phyloP scores from a whole-genome alignment of 2,797 vertebrate genomes.

The Propithecus perrieri region DNA sequence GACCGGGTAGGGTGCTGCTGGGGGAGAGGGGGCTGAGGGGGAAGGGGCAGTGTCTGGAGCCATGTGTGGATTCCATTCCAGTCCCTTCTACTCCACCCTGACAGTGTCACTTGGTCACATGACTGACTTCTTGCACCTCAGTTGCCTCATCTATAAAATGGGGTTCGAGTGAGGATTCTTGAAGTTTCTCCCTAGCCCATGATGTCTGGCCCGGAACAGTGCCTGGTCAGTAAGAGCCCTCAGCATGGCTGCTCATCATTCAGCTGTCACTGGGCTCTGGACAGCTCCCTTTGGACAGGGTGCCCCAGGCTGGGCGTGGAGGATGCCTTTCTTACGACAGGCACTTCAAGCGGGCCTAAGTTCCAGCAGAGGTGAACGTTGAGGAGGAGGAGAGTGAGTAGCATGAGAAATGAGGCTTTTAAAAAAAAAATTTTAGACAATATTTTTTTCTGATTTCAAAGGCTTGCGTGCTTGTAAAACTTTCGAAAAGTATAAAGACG shows the following conservation, averaged over 20 bases:
- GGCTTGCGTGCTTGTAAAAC: slow-evolving; percentile 48
- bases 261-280: not conserved
- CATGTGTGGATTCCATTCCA: not conserved
- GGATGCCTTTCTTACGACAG: not conserved
- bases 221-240: not conserved
- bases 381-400: not conserved
- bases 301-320: not conserved
- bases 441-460: slow-evolving; percentile 53
- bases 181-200: not conserved
- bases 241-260: not conserved
- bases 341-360: not conserved
- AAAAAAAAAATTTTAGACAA: not conserved
- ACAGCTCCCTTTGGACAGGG: not conserved
- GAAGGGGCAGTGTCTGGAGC: not conserved
- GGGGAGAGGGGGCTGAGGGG: not conserved
- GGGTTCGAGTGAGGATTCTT: not conserved
- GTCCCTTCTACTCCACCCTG: not conserved
- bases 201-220: not conserved
- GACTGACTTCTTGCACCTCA: not conserved
- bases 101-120: not conserved
- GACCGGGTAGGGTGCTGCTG: not conserved
- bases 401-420: slow-evolving; percentile 49
- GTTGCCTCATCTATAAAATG: not conserved
- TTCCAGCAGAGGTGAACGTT: not conserved
- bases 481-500: slow-evolving; percentile 64